phyloP scores from a whole-genome alignment of 53 echinoderm and acorn worm species.

The Luidia sarsii region DNA sequence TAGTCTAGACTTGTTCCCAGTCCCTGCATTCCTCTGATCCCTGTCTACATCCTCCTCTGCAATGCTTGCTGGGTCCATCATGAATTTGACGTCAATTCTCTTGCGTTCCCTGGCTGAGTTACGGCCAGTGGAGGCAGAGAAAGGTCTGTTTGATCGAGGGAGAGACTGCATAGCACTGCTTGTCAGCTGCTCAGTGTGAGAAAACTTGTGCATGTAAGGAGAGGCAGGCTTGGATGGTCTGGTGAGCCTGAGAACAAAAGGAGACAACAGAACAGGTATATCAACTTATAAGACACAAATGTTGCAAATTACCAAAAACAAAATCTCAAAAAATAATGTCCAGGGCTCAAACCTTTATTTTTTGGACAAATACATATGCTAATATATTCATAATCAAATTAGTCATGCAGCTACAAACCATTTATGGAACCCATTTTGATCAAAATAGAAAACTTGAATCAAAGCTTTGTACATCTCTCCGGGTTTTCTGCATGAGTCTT shows the following conservation, averaged over 20 bases:
- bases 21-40: slow-evolving; percentile 53
- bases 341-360: no score
- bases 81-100: slow-evolving; percentile 76
- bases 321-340: no score
- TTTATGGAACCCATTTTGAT: no score
- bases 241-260: slow-evolving; percentile 26
- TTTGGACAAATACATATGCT: no score
- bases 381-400: no score
- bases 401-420: no score
- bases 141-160: slow-evolving; percentile 49
- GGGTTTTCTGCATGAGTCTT: no score
- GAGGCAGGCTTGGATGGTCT: slow-evolving; percentile 64
- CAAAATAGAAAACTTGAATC: no score
- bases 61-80: slow-evolving; percentile 43
- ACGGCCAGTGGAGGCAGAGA: slow-evolving; percentile 52
- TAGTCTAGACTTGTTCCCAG: slow-evolving; percentile 20
- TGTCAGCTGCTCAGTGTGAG: slow-evolving; percentile 53
- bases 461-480: no score
- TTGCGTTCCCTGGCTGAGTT: slow-evolving; percentile 63
- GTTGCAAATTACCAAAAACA: no score
- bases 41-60: slow-evolving; percentile 52
- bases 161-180: slow-evolving; percentile 34
- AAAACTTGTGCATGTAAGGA: slow-evolving; percentile 81
- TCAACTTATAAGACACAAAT: no score
- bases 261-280: no score